phyloP scores from a whole-genome alignment of 2,113 vertebrate species.

The Vireo altiloquus region DNA sequence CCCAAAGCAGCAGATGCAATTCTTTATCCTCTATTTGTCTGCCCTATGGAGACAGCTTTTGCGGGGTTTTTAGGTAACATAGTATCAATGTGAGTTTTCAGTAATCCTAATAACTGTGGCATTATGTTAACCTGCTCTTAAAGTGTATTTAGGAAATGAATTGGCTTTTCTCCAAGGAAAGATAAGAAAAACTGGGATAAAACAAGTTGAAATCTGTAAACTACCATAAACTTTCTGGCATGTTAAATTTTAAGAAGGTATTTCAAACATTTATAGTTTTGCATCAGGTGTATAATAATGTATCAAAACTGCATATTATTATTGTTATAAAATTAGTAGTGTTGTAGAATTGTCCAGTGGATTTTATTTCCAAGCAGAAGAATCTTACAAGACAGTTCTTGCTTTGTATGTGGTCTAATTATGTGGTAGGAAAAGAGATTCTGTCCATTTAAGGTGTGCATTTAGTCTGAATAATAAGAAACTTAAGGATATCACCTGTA shows the following conservation, averaged over 20 bases:
- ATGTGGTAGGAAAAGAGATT: background rate
- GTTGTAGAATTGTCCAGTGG: background rate
- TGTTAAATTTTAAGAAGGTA: background rate
- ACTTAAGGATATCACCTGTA: background rate
- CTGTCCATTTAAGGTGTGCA: background rate
- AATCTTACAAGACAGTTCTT: background rate
- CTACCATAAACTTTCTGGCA: background rate
- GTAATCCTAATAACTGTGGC: background rate
- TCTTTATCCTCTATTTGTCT: background rate
- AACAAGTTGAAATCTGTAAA: background rate
- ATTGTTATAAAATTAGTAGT: background rate
- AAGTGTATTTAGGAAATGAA: background rate
- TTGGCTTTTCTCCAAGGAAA: background rate
- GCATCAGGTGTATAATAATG: background rate
- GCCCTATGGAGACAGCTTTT: background rate
- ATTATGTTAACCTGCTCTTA: background rate
- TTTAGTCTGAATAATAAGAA: background rate
- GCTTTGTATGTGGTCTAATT: background rate
- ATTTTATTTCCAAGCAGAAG: background rate
- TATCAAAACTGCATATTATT: background rate
- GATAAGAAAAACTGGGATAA: background rate
- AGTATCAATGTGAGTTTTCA: background rate
- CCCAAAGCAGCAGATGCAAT: background rate
- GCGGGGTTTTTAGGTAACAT: background rate
- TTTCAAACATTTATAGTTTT: background rate